Evolutionary conservation across 35 echinoderm and acorn worm species (phyloP), one percentile per base, ranked within the genome.

Genomic region (Stichopus chloronotus): DNA sequence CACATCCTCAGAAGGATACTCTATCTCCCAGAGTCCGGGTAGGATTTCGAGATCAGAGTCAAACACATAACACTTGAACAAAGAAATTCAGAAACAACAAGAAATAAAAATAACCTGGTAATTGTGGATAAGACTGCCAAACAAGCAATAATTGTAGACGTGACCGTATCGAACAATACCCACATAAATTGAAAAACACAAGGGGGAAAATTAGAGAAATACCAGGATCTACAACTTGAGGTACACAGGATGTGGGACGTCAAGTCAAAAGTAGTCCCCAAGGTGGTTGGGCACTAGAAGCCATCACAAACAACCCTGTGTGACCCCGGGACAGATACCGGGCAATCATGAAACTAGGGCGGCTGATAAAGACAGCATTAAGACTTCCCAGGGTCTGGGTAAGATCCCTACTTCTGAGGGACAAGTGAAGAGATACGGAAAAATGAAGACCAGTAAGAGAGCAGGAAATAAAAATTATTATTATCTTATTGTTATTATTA

Each of bases 211-310:
- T 9, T 78, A 78, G 21, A 78, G 76, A 78, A 20, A 78, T 78
- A 23, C 76, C 76, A 78, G 12, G 12, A 78, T 78, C 19, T 78
- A 43, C 76, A 19, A 78, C 76, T 78, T 25, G 17, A 78, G 76
- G 19, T 78, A 78, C 19, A 78, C 7, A 78, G 76, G 21, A 78
- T 78, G 76, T 78, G 76, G 76, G 16, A 78, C 76, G 76, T 78
- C 76, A 78, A 78, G 76, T 21, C n/a, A 23, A 78, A 22, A 78
- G 76, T 78, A 8, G 76, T 78, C 76, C 76, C 2, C 7, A 7
- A 20, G 72, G 72, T 76, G 72, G 17, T 6, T 4, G 72, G 24
- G 72, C 72, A 76, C 72, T 78, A 24, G 76, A 19, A 78, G 3
- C 76, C 6, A 12, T 12, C 76, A 78, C 19, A 24, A 21, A 25